These are phyloP conservation scores for Coelinius sp. DNA, from an alignment of 2,888 invertebrate species.

Conservation along the genomic window DNA sequence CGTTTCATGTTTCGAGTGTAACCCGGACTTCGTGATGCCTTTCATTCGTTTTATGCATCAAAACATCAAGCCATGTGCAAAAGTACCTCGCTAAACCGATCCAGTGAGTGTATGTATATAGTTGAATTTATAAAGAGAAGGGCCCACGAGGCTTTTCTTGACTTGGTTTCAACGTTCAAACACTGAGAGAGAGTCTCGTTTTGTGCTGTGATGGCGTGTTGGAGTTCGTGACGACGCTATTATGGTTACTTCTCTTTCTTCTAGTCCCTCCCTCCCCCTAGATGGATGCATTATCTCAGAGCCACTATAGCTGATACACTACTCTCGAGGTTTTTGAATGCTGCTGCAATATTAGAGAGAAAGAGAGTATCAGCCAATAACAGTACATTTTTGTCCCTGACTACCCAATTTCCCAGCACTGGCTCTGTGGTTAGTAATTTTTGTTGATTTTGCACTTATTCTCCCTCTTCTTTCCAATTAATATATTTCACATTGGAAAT, in stretches of 20 bases:
- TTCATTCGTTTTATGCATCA: slow-evolving; percentile 27
- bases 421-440: background rate
- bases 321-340: background rate
- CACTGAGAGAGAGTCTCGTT: slow-evolving; percentile 38
- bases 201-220: slow-evolving; percentile 47
- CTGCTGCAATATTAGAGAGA: slow-evolving; percentile 11
- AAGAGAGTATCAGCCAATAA: slow-evolving; percentile 7
- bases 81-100: slow-evolving; percentile 9
- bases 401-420: slow-evolving; percentile 6
- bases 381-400: background rate
- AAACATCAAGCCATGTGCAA: slow-evolving; percentile 26
- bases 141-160: slow-evolving; percentile 28
- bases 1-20: slow-evolving; percentile 28
- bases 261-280: background rate
- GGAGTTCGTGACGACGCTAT: slow-evolving; percentile 53
- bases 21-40: slow-evolving; percentile 28
- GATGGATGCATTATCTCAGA: slow-evolving; percentile 53
- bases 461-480: background rate
- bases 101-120: slow-evolving; percentile 11
- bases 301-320: background rate
- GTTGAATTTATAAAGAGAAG: slow-evolving; percentile 20
- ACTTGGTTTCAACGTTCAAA: slow-evolving; percentile 19
- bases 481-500: slow-evolving; percentile 6
- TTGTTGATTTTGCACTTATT: background rate
- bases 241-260: slow-evolving; percentile 16